Base-by-base conservation (phyloP, 2,888 invertebrate genomes). In the Cryptocheilus praepositus region DNA sequence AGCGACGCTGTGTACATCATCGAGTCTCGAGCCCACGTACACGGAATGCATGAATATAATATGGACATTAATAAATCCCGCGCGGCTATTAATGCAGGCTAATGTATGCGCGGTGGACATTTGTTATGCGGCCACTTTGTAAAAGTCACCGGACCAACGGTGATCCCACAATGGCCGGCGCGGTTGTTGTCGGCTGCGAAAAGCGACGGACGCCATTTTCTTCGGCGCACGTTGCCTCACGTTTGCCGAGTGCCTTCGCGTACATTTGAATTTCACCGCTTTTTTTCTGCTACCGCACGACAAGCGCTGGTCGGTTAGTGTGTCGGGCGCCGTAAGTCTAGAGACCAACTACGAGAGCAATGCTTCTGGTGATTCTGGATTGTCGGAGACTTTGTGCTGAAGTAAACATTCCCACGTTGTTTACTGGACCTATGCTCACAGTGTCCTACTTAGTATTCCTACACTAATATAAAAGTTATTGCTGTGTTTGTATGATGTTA, bases 51-150 rank as follows among this genome's bases (percentile, higher is more conserved):
- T 80, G 84, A 85, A 86, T 87, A 85, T 87, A 84, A 86, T 86
- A 85, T 83, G 85, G 83, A 79, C 85, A 87, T 86, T 86, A 86
- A 87, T 87, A 86, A 87, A 86, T 86, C 81, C 49, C 82, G 82
- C 84, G 80, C 83, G 79, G 78, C 81, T 86, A 87, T 87, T 87
- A 86, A 87, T 84, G 83, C 85, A 83, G 67, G 83, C 85, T 88
- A 87, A 87, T 86, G 85, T 83, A 85, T 85, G 85, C 85, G 78
- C 76, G 78, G 72, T 74, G 74, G 70, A 81, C 83, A 87, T 86
- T 85, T 87, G 86, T 86, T 86, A 83, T 72, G 76, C 79, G 82
- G 81, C 83, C 77, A 82, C 79, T 79, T 82, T 79, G 81, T 84
- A 79, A 85, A 85, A 83, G 82, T 84, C 84, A 57, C 68, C 5